Percentiles rank a stretch among this genome's conserved stretches.
These are phyloP conservation scores for Cardinalis cardinalis DNA, from an alignment of 2,113 vertebrate genomes.

Conservation along the genomic window DNA sequence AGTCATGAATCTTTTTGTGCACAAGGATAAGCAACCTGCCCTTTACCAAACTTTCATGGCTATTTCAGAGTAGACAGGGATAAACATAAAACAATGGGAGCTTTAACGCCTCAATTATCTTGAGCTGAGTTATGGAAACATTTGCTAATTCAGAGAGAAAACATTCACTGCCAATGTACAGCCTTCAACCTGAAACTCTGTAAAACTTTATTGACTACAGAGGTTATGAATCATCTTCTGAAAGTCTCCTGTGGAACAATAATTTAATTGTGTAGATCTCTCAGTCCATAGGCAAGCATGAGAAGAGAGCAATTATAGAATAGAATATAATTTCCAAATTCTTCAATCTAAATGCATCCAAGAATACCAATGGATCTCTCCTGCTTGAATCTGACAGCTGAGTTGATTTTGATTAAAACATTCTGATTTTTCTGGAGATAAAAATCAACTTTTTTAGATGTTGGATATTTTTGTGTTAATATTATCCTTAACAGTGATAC, in stretches of 20 bases:
- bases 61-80: not conserved
- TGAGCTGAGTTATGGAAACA: not conserved
- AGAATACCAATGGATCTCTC: not conserved
- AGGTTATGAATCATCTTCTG: not conserved
- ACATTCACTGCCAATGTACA: not conserved
- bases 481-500: not conserved
- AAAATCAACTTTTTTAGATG: not conserved
- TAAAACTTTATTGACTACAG: not conserved
- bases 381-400: not conserved
- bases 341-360: not conserved
- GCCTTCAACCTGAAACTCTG: not conserved
- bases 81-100: not conserved
- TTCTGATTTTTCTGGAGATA: not conserved
- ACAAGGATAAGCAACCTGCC: not conserved
- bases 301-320: not conserved
- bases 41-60: not conserved
- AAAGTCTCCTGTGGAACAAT: not conserved
- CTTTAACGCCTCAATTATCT: not conserved
- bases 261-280: not conserved
- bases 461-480: not conserved
- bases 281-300: not conserved
- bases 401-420: not conserved
- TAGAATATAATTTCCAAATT: not conserved
- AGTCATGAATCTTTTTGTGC: not conserved
- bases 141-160: not conserved